Evolutionary conservation across 1,140 invertebrate species (phyloP).

Genomic region (Aphidius gifuensis): DNA sequence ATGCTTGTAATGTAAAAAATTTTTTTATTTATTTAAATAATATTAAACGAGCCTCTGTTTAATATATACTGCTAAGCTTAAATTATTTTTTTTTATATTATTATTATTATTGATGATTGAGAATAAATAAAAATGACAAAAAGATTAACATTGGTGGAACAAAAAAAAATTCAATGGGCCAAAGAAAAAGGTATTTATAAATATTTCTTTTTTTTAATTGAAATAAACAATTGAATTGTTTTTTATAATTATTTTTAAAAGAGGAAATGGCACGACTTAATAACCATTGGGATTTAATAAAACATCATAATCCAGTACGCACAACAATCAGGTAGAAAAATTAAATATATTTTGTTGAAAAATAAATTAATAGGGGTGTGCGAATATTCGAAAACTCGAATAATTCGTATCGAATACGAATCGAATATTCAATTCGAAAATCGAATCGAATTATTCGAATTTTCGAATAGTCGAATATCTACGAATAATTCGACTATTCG

Average conservation of each 20-base stretch:
- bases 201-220: neutral
- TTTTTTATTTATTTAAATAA: no score
- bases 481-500: no score
- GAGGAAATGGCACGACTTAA: slow-evolving; percentile 65
- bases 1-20: no score
- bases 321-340: slow-evolving; percentile 37
- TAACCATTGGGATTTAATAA: slow-evolving; percentile 53
- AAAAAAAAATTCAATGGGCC: slow-evolving; percentile 74
- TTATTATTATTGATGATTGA: neutral
- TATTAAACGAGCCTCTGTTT: neutral
- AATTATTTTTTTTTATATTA: neutral
- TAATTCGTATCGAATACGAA: no score
- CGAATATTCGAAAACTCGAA: no score
- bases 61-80: slow-evolving; percentile 7
- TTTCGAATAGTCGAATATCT: no score
- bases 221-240: neutral
- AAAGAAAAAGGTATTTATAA: slow-evolving; percentile 64
- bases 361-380: no score
- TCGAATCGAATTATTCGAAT: no score
- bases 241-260: slow-evolving; percentile 37
- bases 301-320: slow-evolving; percentile 27
- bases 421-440: no score
- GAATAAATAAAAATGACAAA: slow-evolving; percentile 38
- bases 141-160: slow-evolving; percentile 64
- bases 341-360: neutral